Evolutionary conservation across 1,140 invertebrate species (phyloP).

Genomic region (Colletes gigas): DNA sequence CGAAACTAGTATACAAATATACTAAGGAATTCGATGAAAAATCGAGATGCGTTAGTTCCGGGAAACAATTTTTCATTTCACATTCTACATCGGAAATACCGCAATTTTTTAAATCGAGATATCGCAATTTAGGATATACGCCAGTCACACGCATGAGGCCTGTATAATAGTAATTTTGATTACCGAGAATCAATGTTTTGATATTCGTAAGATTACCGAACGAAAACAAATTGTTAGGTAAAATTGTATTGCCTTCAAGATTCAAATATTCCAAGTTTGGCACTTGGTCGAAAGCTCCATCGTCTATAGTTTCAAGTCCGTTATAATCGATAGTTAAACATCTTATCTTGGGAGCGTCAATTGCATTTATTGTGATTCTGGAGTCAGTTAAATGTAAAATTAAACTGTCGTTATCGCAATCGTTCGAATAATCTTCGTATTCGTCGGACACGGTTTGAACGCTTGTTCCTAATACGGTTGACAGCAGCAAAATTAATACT

Average conservation of each 20-base stretch:
- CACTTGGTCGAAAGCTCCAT: slow-evolving; percentile 16
- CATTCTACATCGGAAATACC: fast-evolving
- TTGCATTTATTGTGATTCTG: not conserved
- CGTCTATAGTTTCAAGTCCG: fast-evolving
- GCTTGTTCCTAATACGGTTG: too few relatives aligned
- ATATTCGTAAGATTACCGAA: slow-evolving; percentile 1
- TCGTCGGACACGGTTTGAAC: not conserved
- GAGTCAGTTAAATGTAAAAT: not conserved
- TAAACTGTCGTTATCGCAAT: not conserved
- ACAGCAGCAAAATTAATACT: not conserved
- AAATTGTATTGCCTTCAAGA: not conserved
- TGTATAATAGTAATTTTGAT: not conserved
- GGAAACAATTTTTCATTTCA: not conserved
- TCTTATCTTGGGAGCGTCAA: not conserved
- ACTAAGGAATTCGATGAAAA: not conserved
- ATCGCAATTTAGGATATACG: slow-evolving; percentile 17
- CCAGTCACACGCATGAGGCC: fast-evolving
- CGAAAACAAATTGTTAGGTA: fast-evolving
- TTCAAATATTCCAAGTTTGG: slow-evolving; percentile 27
- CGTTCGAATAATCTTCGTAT: not conserved
- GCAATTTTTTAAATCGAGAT: not conserved
- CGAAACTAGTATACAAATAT: not conserved
- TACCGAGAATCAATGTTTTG: not conserved
- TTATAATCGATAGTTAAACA: not conserved
- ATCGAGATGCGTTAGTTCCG: slow-evolving; percentile 33